Percentiles rank a stretch among this genome's conserved stretches.
Conservation (phyloP, 2,888 invertebrate genomes). For the Lissocephala sabroskyi region DNA sequence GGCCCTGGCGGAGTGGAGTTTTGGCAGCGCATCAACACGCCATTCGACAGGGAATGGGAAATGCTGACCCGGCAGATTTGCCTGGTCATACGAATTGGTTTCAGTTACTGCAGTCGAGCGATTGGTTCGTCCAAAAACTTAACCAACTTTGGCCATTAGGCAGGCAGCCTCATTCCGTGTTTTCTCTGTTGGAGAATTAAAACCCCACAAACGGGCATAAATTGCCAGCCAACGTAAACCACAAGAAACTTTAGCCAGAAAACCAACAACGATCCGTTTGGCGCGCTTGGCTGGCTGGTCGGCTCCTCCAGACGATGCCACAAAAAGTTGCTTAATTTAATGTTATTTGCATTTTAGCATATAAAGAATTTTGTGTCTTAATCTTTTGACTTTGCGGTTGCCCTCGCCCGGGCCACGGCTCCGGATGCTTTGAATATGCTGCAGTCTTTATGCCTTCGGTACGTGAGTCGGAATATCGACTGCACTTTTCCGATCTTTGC, state of each 20-base stretch:
- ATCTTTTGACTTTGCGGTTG: conserved; percentile 65
- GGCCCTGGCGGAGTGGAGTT: conserved; percentile 34
- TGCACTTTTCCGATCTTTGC: conserved; percentile 34
- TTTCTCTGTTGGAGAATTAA: conserved; percentile 65
- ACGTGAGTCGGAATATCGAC: conserved; percentile 47
- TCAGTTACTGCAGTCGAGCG: no score
- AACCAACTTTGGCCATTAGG: no score
- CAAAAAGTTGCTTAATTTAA: conserved; percentile 71
- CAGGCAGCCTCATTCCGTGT: no score
- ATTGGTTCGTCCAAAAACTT: no score
- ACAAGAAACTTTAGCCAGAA: conserved; percentile 65
- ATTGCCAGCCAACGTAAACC: conserved; percentile 63
- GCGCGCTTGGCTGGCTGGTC: no score
- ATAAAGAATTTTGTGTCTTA: conserved; percentile 73
- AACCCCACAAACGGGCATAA: conserved; percentile 57
- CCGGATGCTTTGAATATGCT: conserved; percentile 55
- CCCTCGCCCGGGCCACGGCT: conserved; percentile 13
- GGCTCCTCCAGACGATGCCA: conserved; percentile 37
- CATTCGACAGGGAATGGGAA: conserved; percentile 59
- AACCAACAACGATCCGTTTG: no score
- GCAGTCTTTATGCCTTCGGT: conserved; percentile 64
- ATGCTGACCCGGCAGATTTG: no score
- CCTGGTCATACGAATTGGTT: no score
- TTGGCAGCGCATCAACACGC: conserved; percentile 67
- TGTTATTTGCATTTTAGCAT: conserved; percentile 72